Evolutionary conservation across 2,797 vertebrate genomes (phyloP), one percentile per base, ranked within the genome.

Genomic region (Fundulus diaphanus): DNA sequence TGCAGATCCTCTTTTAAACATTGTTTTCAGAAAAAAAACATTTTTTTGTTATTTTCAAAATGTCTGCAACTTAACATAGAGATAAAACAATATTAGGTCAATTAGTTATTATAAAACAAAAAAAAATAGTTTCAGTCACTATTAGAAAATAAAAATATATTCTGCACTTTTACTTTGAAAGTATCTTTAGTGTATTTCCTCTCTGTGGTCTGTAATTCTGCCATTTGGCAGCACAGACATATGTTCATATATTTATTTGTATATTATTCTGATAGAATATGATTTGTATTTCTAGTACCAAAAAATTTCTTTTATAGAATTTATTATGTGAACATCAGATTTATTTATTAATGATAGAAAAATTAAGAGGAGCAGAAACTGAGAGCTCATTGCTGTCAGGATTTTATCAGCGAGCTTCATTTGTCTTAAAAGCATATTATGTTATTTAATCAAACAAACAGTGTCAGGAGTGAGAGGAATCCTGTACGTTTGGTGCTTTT

Each of bases 101-200:
- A n/a, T n/a, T n/a, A 24, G 51, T 3, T 16, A 16, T 8, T 5
- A 42, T 8, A 42, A 42, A 42, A 42, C 7, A 9, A 9, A 9
- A 42, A 48, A 48, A 48, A 3, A 46, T 12, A 12, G 9, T 46
- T 46, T 46, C 12, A 3, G 44, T 46, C 44, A 12, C 12, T 46
- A 46, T 46, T 46, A 3, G 12, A 48, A 1, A 48, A 48, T 16
- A 48, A 4, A 48, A 48, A 48, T 48, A n/a, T 16, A 29, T 35
- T 49, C 7, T 3, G 5, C 0, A 5, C 65, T 52, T 81, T 84
- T 83, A 84, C 0, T 82, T 76, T 89, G 81, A 85, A 85, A 44
- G 49, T 0, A 29, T 8, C 15, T 0, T 0, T 1, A 0, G 7
- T 1, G 1, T 0, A 54, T 66, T 87, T 88, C 82, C 82, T 54